Evolutionary conservation across 2,888 invertebrate species (phyloP), one percentile per base, ranked within the genome.

Genomic region (Andrena marginata): DNA sequence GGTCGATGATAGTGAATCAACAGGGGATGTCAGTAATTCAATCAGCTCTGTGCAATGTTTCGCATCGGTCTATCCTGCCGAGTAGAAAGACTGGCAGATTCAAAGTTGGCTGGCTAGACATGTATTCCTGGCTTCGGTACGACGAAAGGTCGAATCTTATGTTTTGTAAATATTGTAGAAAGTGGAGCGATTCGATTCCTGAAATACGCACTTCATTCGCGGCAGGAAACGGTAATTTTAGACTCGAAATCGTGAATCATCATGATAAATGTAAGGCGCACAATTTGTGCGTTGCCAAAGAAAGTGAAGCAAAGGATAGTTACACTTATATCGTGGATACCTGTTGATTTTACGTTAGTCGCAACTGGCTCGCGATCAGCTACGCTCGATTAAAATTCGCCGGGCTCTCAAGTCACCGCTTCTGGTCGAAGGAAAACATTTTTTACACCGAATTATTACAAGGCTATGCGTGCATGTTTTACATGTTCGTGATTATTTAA

Each of bases 201-300:
- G 96, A 96, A 82, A 96, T 96, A 89, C 95, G 97, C 77, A 97
- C 97, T n/a, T 97, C 97, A 0, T 97, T 97, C 89, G 96, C 97
- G n/a, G 96, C 96, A 90, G 97, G 97, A 77, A 97, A 96, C 90
- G 95, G 96, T 64, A 97, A 97, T 93, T 97, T 97, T 94, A 95
- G 97, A 71, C 94, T 97, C 82, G 97, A 97, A 94, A 97, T 97
- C 89, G 96, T 97, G 64, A 97, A 97, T 93, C 97, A 97, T 93
- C 97, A 97, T 91, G 96, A 97, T 92, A 97, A 96, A 92, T 97
- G 97, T 93, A 97, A 97, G 93, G 97, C 97, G 48, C 97, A 97
- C 93, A 95, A 96, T 88, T 94, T 97, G 89, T 97, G 97, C 92
- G 94, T 95, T 73, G 94, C 94, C 35, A 95, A 94, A 90, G 95